Percentiles rank a stretch among this genome's conserved stretches.
Evolutionary conservation across 2,113 vertebrate species (phyloP).

Genomic region (Haplochromis burtoni): DNA sequence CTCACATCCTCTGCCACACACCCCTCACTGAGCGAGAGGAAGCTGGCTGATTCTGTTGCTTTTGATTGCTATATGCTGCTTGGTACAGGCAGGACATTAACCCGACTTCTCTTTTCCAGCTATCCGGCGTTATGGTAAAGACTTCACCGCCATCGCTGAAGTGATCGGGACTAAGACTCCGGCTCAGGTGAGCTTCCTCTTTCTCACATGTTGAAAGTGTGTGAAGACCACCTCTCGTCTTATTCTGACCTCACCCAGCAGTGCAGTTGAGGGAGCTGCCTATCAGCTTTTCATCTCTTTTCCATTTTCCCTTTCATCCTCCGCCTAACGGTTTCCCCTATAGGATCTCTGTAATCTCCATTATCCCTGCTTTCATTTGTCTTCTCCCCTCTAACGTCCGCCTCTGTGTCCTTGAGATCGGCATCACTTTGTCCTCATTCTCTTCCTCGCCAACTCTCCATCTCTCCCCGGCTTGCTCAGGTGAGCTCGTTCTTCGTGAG

Average conservation of each 20-base stretch:
- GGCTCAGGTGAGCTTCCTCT: slow-evolving; percentile 74
- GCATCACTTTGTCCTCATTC: not conserved
- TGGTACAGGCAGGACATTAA: not conserved
- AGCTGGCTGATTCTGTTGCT: rapidly evolving
- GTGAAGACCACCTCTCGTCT: not conserved
- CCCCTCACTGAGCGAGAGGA: not conserved
- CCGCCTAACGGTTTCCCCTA: not conserved
- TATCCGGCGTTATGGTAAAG: slow-evolving; percentile 84
- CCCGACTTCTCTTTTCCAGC: slow-evolving; percentile 53
- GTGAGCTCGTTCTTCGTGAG: slow-evolving; percentile 88
- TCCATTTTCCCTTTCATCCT: not conserved
- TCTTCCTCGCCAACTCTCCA: not conserved
- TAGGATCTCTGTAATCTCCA: not conserved
- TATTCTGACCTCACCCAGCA: not conserved
- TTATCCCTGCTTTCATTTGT: not conserved
- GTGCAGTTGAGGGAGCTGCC: not conserved
- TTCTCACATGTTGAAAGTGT: not conserved
- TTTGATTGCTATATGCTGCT: not conserved
- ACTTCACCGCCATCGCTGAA: slow-evolving; percentile 83
- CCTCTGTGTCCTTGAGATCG: not conserved
- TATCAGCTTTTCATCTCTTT: not conserved
- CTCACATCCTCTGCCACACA: not conserved
- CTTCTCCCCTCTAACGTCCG: not conserved
- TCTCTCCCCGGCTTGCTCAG: slow-evolving; percentile 34
- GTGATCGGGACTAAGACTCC: slow-evolving; percentile 87